phyloP scores from a whole-genome alignment of 2,888 invertebrate species.

The Eucera pruinosa region DNA sequence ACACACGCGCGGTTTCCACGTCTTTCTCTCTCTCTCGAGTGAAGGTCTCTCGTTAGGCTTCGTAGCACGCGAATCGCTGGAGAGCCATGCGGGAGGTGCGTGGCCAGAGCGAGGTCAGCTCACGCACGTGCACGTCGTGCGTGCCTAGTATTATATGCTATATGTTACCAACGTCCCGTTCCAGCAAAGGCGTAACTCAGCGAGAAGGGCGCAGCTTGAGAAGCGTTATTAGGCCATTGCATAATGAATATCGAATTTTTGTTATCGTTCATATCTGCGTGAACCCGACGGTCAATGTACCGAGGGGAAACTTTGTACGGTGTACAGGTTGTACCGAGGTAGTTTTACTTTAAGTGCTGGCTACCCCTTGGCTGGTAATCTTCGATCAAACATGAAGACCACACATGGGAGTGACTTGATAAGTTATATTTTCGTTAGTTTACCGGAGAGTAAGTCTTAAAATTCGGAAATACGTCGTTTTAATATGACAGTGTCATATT shows the following conservation, averaged over 20 bases:
- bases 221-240: conserved; percentile 47
- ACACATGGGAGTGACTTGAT: no score
- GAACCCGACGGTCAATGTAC: conserved; percentile 12
- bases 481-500: no score
- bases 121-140: conserved; percentile 73
- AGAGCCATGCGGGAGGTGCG: conserved; percentile 76
- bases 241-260: conserved; percentile 35
- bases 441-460: no score
- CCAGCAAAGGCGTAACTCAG: conserved; percentile 45
- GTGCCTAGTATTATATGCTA: conserved; percentile 56
- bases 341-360: no score
- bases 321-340: neutral
- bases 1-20: conserved; percentile 48
- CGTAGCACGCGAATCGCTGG: conserved; percentile 63
- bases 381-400: no score
- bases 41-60: conserved; percentile 58
- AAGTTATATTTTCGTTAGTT: no score
- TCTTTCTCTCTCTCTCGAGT: conserved; percentile 9
- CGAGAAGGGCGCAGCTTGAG: conserved; percentile 31
- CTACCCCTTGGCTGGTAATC: no score
- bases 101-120: conserved; percentile 79
- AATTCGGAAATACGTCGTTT: no score
- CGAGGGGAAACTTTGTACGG: neutral
- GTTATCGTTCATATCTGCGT: conserved; percentile 22
- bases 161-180: conserved; percentile 49